Percentiles rank a stretch among this genome's conserved stretches.
Evolutionary conservation across 2,113 vertebrate genomes (phyloP).

Genomic region (Podilymbus podiceps): DNA sequence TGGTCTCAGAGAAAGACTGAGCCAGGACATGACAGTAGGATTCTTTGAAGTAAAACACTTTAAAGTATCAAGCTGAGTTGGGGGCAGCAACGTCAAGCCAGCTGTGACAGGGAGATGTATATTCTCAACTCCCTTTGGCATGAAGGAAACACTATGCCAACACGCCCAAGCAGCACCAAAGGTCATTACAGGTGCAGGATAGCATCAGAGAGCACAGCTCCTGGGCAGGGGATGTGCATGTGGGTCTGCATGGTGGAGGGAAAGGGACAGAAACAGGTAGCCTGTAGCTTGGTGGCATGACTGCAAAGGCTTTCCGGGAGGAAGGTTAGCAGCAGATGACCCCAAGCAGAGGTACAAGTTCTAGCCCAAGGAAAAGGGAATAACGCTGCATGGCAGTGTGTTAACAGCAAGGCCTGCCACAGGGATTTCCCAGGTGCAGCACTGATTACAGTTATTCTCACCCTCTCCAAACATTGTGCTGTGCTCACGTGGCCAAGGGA

Average conservation of each 20-base stretch:
- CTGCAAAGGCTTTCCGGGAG: not conserved
- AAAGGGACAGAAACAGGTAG: not conserved
- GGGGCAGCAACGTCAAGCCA: not conserved
- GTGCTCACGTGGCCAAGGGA: not conserved
- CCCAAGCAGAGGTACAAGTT: not conserved
- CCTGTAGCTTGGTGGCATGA: not conserved
- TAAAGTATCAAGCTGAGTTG: not conserved
- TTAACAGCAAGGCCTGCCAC: not conserved
- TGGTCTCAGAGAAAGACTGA: not conserved
- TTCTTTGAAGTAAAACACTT: not conserved
- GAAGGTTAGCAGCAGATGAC: not conserved
- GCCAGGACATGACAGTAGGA: not conserved
- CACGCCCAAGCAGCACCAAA: not conserved
- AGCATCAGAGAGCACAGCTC: not conserved
- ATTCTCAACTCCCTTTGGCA: not conserved
- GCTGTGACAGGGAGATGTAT: not conserved
- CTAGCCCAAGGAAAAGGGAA: not conserved
- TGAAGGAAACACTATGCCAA: not conserved
- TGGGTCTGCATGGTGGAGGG: too few species aligned
- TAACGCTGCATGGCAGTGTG: not conserved
- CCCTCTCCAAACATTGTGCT: not conserved
- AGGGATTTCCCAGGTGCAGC: not conserved
- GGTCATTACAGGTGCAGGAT: not conserved
- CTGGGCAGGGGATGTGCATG: not conserved
- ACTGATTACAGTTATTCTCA: not conserved